Percentiles rank a stretch among this genome's conserved stretches.
phyloP scores from a whole-genome alignment of 1,140 invertebrate species.

The Hycleus cichorii region DNA sequence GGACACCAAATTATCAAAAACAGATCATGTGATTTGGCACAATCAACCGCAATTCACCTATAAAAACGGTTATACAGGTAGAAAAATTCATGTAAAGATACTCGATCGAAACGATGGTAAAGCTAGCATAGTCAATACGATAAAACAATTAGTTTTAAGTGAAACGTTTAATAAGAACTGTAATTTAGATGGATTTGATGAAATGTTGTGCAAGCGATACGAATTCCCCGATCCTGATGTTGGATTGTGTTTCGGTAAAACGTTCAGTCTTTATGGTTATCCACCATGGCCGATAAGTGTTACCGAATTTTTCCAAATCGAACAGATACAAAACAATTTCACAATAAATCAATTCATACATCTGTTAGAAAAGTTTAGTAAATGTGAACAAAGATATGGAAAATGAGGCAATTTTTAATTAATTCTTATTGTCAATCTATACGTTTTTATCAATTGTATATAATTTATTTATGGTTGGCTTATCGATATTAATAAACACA shows the following conservation, averaged over 20 bases:
- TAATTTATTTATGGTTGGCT: too few relatives aligned
- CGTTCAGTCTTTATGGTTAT: slow-evolving; percentile 53
- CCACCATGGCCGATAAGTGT: slow-evolving; percentile 64
- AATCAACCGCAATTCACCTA: slow-evolving; percentile 43
- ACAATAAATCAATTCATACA: slow-evolving; percentile 48
- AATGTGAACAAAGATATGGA: slow-evolving; percentile 61
- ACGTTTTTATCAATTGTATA: too few relatives aligned
- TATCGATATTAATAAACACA: too few relatives aligned
- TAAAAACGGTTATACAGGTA: slow-evolving; percentile 47
- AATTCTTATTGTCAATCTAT: too few relatives aligned
- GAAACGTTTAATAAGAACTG: slow-evolving; percentile 40
- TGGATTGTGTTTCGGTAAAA: slow-evolving; percentile 52
- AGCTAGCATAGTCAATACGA: slow-evolving; percentile 45
- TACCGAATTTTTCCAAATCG: slow-evolving; percentile 59
- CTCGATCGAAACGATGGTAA: slow-evolving; percentile 48
- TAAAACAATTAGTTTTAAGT: slow-evolving; percentile 35
- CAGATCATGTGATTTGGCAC: slow-evolving; percentile 51
- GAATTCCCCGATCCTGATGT: slow-evolving; percentile 60
- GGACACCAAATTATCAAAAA: slow-evolving; percentile 44
- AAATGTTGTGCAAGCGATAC: slow-evolving; percentile 42
- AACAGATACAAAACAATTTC: slow-evolving; percentile 45
- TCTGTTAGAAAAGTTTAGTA: slow-evolving; percentile 52
- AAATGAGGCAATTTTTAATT: slow-evolving; percentile 42
- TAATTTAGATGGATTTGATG: slow-evolving; percentile 43
- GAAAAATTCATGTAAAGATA: slow-evolving; percentile 45